Base-by-base conservation (phyloP, 2,797 vertebrate genomes). In the Lepus townsendii region DNA sequence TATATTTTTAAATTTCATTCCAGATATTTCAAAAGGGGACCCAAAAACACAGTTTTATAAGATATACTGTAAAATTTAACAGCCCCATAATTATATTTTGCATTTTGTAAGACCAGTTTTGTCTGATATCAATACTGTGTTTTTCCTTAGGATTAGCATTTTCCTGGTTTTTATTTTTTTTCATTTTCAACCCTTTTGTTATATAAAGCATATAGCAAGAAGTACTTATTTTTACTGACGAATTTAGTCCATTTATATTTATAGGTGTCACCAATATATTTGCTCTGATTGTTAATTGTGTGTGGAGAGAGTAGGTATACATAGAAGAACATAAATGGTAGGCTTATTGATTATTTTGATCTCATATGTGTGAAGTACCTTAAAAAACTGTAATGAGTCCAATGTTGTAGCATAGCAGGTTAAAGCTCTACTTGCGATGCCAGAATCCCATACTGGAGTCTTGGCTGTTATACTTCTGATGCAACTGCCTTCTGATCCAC, bases 121-220 rank as follows among this genome's bases (percentile, higher is more conserved):
- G 10, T 77, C 63, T 83, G 57, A 32, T 77, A 57, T 66, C 35
- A 93, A 90, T 77, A 66, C 24, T 6, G 2, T 86, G 30, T 32
- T 83, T 88, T 90, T 79, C 73, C n/a, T 68, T 83, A 76, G 77
- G 19, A 12, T 93, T 57, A 72, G 30, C 4, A 32, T 82, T 87
- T 72, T 12, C 42, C 19, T 75, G 32, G 32, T 92, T 47, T 47
- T 47, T 35, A 35, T 63, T 32, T 66, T 90, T 88, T 66, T 30
- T 2, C 54, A 65, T 63, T 85, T 54, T 80, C 38, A 89, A 4
- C 11, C 19, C 89, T 62, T 4, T 42, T 60, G 26, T 85, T 91
- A 9, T 63, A 16, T 54, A 94, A 94, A 57, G 7, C 19, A 68
- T 52, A 32, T 69, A 69, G 6, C 38, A 80, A 62, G 38, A 79